phyloP scores from a whole-genome alignment of 2,888 invertebrate species.

The Myopa testacea region DNA sequence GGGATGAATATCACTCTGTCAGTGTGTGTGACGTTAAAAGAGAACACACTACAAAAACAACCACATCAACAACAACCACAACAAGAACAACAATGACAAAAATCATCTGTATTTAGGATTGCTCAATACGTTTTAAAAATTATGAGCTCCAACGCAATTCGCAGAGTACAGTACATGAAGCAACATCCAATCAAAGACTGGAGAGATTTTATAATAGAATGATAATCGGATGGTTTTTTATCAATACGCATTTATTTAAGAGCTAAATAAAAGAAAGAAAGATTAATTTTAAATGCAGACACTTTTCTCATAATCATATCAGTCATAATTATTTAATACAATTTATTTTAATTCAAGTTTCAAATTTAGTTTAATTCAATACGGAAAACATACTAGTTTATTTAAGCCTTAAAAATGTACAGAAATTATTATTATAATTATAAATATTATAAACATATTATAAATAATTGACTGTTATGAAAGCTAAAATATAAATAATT shows the following conservation, averaged over 20 bases:
- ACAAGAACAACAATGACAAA: conserved; percentile 30
- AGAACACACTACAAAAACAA: conserved; percentile 16
- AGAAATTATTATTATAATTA: conserved; percentile 49
- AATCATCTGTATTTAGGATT: conserved; percentile 17
- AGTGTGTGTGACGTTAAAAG: neutral
- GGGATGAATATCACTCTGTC: neutral
- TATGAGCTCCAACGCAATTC: conserved; percentile 43
- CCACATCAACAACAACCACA: conserved; percentile 21
- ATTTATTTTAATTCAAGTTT: no score
- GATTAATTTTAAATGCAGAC: no score
- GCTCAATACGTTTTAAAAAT: conserved; percentile 21
- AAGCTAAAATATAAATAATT: conserved; percentile 51
- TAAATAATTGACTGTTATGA: conserved; percentile 55
- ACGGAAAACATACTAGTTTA: no score
- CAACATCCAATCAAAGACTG: conserved; percentile 1
- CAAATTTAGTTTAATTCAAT: no score
- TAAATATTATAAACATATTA: conserved; percentile 41
- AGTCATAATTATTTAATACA: no score
- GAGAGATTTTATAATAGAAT: conserved; percentile 37
- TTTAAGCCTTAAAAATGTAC: conserved; percentile 2
- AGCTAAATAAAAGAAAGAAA: no score
- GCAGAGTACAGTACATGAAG: conserved; percentile 50
- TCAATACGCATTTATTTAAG: no score
- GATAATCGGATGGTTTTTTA: no score
- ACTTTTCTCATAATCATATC: no score